Evolutionary conservation across 1,140 invertebrate species (phyloP).

Genomic region (Bombus breviceps): DNA sequence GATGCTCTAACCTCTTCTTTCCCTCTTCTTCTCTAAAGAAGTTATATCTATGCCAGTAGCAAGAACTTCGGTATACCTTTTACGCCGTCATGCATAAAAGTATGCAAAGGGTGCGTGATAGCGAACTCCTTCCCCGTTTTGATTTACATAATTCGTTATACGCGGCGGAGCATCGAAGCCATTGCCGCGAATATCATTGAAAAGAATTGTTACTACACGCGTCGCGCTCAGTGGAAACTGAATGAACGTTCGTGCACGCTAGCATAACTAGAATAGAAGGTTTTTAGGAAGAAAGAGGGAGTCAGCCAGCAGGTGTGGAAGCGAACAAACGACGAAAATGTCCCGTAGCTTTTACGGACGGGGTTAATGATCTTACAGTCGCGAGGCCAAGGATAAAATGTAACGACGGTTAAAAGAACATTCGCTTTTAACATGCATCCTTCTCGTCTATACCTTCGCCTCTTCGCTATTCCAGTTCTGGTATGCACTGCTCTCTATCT

Average conservation of each 20-base stretch:
- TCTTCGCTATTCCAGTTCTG: too few relatives aligned
- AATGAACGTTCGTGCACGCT: background rate
- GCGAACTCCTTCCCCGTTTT: conserved; percentile 65
- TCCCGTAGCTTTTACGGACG: background rate
- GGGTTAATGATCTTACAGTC: conserved; percentile 25
- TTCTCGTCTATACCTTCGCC: conserved; percentile 12
- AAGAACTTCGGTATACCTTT: conserved; percentile 43
- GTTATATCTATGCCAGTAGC: background rate
- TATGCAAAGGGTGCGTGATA: conserved; percentile 70
- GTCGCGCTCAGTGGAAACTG: background rate
- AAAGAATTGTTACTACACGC: background rate
- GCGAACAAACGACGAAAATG: background rate
- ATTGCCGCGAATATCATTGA: conserved; percentile 29
- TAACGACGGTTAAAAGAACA: conserved; percentile 43
- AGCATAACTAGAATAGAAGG: background rate
- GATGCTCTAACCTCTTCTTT: background rate
- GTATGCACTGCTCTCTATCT: background rate
- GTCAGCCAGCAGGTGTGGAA: background rate
- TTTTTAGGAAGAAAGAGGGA: background rate
- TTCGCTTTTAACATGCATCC: conserved; percentile 54
- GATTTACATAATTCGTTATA: conserved; percentile 75
- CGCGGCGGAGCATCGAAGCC: conserved; percentile 10
- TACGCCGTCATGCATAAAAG: conserved; percentile 66
- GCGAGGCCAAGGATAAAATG: background rate
- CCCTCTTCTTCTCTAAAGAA: background rate